phyloP scores from a whole-genome alignment of 2,113 vertebrate genomes.

The Myotis lucifugus region DNA sequence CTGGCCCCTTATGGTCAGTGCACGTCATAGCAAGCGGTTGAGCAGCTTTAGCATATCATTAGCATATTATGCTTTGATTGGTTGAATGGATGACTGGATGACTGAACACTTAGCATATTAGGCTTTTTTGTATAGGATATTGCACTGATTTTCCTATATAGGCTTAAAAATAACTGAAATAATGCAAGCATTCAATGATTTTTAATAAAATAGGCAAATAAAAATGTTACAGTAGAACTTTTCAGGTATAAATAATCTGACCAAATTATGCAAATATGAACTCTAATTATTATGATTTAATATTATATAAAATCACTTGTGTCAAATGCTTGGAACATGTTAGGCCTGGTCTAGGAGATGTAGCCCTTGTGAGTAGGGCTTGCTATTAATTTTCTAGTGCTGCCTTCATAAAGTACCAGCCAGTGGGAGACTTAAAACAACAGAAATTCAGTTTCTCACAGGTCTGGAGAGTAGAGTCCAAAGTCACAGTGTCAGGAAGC shows the following conservation, averaged over 20 bases:
- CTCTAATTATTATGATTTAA: background rate
- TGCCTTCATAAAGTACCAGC: background rate
- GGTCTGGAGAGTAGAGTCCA: background rate
- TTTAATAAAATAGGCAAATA: background rate
- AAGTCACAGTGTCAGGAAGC: background rate
- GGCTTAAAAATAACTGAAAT: background rate
- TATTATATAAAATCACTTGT: background rate
- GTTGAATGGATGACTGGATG: too few species aligned
- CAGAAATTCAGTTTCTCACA: background rate
- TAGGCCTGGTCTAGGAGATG: background rate
- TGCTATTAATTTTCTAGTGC: background rate
- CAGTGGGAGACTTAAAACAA: background rate
- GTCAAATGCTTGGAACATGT: background rate
- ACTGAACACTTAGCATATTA: too few species aligned
- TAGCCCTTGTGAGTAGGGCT: background rate
- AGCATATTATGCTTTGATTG: too few species aligned
- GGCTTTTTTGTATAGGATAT: background rate
- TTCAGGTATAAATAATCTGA: background rate
- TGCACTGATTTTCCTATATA: background rate
- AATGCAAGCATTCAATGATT: background rate
- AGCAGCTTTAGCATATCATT: too few species aligned
- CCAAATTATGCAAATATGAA: background rate
- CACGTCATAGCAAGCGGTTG: too few species aligned
- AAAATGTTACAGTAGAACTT: background rate
- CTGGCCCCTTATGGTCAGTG: too few species aligned